phyloP scores from a whole-genome alignment of 2,113 vertebrate species.

The Paratilapia polleni region DNA sequence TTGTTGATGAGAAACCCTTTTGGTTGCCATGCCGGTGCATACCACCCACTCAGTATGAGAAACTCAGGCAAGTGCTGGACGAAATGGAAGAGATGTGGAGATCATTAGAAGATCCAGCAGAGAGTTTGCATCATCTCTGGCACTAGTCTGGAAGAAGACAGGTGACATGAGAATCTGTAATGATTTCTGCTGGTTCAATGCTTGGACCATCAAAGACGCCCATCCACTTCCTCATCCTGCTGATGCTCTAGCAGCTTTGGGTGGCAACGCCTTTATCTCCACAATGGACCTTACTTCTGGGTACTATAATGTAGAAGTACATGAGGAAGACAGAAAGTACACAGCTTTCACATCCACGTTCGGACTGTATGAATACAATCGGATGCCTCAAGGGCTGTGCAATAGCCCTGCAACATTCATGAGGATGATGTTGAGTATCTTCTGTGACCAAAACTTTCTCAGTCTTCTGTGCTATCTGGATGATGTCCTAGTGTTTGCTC shows the following conservation, averaged over 20 bases:
- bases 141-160: not conserved
- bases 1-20: not conserved
- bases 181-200: not conserved
- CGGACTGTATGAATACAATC: slow-evolving; percentile 16
- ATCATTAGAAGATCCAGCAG: not conserved
- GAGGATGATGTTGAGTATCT: slow-evolving; percentile 37
- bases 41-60: not conserved
- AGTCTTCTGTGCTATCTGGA: slow-evolving; percentile 47
- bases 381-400: slow-evolving; percentile 10
- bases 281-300: slow-evolving; percentile 4
- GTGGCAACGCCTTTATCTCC: not conserved
- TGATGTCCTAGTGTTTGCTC: slow-evolving; percentile 30
- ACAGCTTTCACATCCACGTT: not conserved
- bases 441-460: slow-evolving; percentile 39
- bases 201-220: not conserved
- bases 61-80: not conserved
- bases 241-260: not conserved
- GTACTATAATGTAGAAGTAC: slow-evolving; percentile 6
- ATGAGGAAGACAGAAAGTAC: slow-evolving; percentile 11
- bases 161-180: not conserved
- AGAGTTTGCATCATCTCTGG: not conserved
- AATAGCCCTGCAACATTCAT: slow-evolving; percentile 33
- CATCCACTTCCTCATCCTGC: not conserved
- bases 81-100: slow-evolving; percentile 5
- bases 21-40: not conserved